phyloP scores from a whole-genome alignment of 2,797 vertebrate species.

The Botia almorhae region DNA sequence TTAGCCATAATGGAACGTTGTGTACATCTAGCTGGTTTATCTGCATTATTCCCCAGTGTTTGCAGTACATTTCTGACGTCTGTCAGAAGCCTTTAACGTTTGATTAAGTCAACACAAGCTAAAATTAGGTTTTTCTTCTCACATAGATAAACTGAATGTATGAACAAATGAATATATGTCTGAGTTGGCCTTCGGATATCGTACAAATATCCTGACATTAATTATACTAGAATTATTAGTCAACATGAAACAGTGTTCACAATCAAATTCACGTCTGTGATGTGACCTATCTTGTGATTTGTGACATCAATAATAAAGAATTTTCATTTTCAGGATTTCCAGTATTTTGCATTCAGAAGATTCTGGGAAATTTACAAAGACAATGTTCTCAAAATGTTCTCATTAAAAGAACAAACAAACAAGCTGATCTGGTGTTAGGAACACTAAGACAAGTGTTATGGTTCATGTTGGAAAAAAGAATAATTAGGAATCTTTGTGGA shows the following conservation, averaged over 20 bases:
- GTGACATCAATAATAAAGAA: too few relatives aligned
- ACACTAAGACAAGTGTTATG: neutral
- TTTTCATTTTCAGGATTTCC: too few relatives aligned
- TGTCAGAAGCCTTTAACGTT: constrained; percentile 1
- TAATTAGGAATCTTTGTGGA: too few relatives aligned
- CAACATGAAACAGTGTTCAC: too few relatives aligned
- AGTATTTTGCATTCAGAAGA: too few relatives aligned
- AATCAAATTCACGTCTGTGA: too few relatives aligned
- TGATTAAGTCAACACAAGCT: constrained; percentile 22
- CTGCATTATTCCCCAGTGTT: constrained; percentile 12
- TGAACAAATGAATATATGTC: neutral
- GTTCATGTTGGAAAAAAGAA: too few relatives aligned
- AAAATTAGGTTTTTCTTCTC: constrained; percentile 5
- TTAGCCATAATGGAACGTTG: neutral
- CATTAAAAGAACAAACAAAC: neutral
- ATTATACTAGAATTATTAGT: neutral
- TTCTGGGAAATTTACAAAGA: neutral
- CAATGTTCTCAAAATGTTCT: neutral
- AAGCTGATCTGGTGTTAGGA: neutral
- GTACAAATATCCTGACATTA: neutral
- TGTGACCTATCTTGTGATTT: too few relatives aligned
- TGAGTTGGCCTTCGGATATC: neutral
- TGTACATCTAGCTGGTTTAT: constrained; percentile 1
- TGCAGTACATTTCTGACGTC: neutral
- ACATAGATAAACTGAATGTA: constrained; percentile 2